Base-by-base conservation (phyloP, 2,888 invertebrate species). In the Ichneumon xanthorius region DNA sequence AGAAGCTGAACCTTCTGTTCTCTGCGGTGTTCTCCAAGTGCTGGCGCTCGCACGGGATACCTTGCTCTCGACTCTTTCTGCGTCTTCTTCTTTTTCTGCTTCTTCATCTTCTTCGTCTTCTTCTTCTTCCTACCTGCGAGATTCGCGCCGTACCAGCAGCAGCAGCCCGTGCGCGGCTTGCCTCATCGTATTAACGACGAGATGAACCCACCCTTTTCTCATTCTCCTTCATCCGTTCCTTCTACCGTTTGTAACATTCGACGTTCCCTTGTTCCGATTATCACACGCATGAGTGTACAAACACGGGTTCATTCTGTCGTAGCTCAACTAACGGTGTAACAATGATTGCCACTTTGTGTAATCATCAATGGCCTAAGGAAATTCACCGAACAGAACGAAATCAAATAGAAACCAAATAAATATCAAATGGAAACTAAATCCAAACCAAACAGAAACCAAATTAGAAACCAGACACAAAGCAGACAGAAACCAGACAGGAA, bases 1-100 rank as follows among this genome's bases (percentile, higher is more conserved):
- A 58, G 55, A 76, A 58, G 67, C 30, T 7, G 82, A 85, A 82
- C 80, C 85, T 80, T 85, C 85, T 72, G 80, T 76, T 80, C 80
- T 63, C 65, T 45, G 53, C 65, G 65, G 19, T 67, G 26, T 67
- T 80, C 72, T 50, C 61, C n/a, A 22, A 73, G 77, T 77, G 53
- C 68, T 26, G 75, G 73, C 81, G 72, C 72, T 77, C 71, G 63
- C 76, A 45, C 67, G 40, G 61, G 55, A 55, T 78, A 45, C 33
- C 30, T 78, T 53, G 45, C 82, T 48, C 82, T 78, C 48, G 37
- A 33, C 72, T 73, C 61, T 63, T 67, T 67, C 68, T 67, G 61
- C 82, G 19, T 82, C 50, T 68, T 30, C 40, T 71, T 81, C 76
- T 55, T 84, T 78, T 78, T 83, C 80, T 68, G 73, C 80, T 33